These are phyloP conservation scores for Monopis laevigella DNA, from an alignment of 2,888 invertebrate genomes.

Conservation along the genomic window DNA sequence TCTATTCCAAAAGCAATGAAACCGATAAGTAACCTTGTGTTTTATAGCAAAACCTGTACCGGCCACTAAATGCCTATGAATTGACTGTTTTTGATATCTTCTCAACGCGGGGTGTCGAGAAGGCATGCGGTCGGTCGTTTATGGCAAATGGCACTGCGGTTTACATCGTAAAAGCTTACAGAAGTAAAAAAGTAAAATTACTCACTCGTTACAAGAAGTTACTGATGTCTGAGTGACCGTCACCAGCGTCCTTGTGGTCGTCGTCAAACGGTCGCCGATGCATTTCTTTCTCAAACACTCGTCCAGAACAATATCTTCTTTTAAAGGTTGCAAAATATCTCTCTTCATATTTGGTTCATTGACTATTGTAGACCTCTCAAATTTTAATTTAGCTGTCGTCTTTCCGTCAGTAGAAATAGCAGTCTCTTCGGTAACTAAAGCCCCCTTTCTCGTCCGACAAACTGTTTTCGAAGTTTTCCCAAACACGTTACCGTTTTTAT, in stretches of 20 bases:
- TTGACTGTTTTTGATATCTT: too few species aligned
- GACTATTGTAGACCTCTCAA: slow-evolving; percentile 51
- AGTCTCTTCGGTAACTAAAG: slow-evolving; percentile 53
- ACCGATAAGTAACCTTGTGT: not conserved
- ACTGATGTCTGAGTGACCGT: slow-evolving; percentile 56
- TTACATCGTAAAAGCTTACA: not conserved
- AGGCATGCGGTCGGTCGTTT: slow-evolving; percentile 4
- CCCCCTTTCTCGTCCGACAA: slow-evolving; percentile 49
- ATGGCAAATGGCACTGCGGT: slow-evolving; percentile 3
- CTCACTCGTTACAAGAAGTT: slow-evolving; percentile 62
- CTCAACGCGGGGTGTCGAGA: not conserved
- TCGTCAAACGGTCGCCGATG: slow-evolving; percentile 47
- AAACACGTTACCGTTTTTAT: slow-evolving; percentile 46
- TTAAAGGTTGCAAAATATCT: slow-evolving; percentile 44
- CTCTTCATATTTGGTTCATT: slow-evolving; percentile 48
- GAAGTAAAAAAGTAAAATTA: slow-evolving; percentile 22
- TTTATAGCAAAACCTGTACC: not conserved
- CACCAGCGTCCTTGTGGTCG: slow-evolving; percentile 53
- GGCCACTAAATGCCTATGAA: too few species aligned
- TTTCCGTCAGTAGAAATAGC: slow-evolving; percentile 53
- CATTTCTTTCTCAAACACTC: slow-evolving; percentile 47
- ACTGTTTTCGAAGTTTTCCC: slow-evolving; percentile 51
- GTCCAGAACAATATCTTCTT: slow-evolving; percentile 43
- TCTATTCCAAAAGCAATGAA: too few species aligned
- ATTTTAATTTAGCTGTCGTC: slow-evolving; percentile 46